Base-by-base conservation (phyloP, 1,140 invertebrate species). In the Trichogramma pretiosum region DNA sequence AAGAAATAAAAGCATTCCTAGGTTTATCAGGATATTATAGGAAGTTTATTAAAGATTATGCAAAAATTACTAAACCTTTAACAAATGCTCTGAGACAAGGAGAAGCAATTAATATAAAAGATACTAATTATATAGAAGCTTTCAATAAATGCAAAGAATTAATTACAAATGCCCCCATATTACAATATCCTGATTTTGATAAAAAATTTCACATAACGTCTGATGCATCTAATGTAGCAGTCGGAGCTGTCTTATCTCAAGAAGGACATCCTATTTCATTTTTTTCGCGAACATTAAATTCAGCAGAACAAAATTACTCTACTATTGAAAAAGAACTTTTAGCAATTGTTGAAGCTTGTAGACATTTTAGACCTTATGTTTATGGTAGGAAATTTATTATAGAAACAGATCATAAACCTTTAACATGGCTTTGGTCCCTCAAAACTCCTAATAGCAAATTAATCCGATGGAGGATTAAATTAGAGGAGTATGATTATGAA, bases 401-500 rank as follows among this genome's bases (percentile, higher is more conserved):
- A 2, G 17, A 53, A 1, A 62, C 58, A 1, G 63, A 65, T 50
- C 62, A 77, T 43, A 59, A 59, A 49, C 65, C 70, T 0, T 51
- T 75, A 32, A 50, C 48, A 22, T 77, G 68, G 63, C 46, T 78
- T 3, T 57, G 62, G 7, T 64, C 62, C 7, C 53, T 64, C 0
- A 73, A 68, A 58, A 64, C 74, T 38, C 64, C 65, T 5, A 60
- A 50, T 3, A 61, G 56, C 19, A 47, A 64, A 49, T 52, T 78
- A 16, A 56, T 70, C 5, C 53, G 72, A 46, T 79, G 74, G 74
- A 39, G 63, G 22, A 32, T 67, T 2, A 53, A 58, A 58, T 39
- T 71, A n/a, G 46, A 53, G 13, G 66, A 74, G 47, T 77, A 67
- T 56, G 51, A 69, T 22, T 74, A 68, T 52, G 50, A 67, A 44